These are phyloP conservation scores for Heliconius erato DNA, from an alignment of 2,888 invertebrate species.

Conservation along the genomic window DNA sequence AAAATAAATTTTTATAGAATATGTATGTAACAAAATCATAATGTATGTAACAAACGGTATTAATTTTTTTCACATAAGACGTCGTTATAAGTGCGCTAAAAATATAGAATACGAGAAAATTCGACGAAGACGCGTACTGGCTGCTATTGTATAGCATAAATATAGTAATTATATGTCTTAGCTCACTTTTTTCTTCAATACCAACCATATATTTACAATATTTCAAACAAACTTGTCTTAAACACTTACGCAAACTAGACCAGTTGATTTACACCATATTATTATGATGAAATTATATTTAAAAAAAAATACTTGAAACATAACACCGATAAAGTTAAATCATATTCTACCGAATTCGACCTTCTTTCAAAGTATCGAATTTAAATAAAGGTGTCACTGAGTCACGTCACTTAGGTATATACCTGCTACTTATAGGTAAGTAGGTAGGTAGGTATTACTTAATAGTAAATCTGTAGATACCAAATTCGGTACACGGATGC, in stretches of 20 bases:
- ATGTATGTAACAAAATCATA: too few species aligned
- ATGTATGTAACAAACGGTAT: too few species aligned
- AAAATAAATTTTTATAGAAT: too few species aligned
- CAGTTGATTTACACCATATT: neutral
- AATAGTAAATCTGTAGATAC: constrained; percentile 24
- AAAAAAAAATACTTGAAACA: constrained; percentile 7
- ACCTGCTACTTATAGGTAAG: neutral
- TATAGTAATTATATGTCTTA: neutral
- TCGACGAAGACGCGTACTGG: too few species aligned
- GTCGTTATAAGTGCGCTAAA: too few species aligned
- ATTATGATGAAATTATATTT: constrained; percentile 15
- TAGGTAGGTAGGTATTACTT: constrained; percentile 33
- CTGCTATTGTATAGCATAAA: too few species aligned
- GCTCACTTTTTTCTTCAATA: neutral
- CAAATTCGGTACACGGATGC: constrained; percentile 45
- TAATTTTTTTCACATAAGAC: too few species aligned
- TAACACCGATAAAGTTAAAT: constrained; percentile 1
- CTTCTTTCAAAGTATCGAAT: constrained; percentile 31
- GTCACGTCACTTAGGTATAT: neutral
- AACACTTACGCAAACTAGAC: neutral
- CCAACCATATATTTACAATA: neutral
- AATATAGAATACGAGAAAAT: too few species aligned
- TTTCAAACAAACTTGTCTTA: neutral
- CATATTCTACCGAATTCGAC: constrained; percentile 15
- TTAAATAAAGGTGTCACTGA: constrained; percentile 38